A percentile compares a stretch with the other conserved stretches of the same genome.
Evolutionary conservation across 1,140 invertebrate species (phyloP).

Genomic region (Diuraphis noxia): DNA sequence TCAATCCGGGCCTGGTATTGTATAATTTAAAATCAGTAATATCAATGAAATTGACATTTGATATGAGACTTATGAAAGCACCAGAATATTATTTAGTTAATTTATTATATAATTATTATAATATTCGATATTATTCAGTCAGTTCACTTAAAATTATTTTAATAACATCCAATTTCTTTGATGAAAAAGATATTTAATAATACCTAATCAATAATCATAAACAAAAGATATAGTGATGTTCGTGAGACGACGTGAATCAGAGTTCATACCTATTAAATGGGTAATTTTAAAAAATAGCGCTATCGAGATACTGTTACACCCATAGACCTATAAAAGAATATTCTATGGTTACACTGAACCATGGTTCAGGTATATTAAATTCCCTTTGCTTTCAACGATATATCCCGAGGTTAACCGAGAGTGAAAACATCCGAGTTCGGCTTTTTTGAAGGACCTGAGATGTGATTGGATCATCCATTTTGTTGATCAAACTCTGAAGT

Average conservation of each 20-base stretch:
- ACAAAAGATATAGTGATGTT: not conserved
- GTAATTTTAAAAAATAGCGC: conserved; percentile 2
- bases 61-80: too few relatives aligned
- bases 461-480: conserved; percentile 52
- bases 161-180: not conserved
- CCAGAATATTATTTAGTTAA: too few relatives aligned
- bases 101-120: not conserved
- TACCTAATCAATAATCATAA: too few relatives aligned
- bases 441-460: conserved; percentile 43
- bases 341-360: not conserved
- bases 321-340: too few relatives aligned
- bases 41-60: too few relatives aligned
- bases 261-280: not conserved
- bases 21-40: too few relatives aligned
- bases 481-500: conserved; percentile 53
- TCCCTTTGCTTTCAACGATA: conserved; percentile 1
- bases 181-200: not conserved
- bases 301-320: not conserved
- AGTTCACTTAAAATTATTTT: not conserved
- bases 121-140: not conserved
- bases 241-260: too few relatives aligned
- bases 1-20: too few relatives aligned
- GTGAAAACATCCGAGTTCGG: conserved; percentile 20
- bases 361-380: not conserved
- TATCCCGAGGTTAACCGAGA: conserved; percentile 39